These are phyloP conservation scores for Tetrao urogallus DNA, from an alignment of 2,113 vertebrate genomes.

Conservation along the genomic window DNA sequence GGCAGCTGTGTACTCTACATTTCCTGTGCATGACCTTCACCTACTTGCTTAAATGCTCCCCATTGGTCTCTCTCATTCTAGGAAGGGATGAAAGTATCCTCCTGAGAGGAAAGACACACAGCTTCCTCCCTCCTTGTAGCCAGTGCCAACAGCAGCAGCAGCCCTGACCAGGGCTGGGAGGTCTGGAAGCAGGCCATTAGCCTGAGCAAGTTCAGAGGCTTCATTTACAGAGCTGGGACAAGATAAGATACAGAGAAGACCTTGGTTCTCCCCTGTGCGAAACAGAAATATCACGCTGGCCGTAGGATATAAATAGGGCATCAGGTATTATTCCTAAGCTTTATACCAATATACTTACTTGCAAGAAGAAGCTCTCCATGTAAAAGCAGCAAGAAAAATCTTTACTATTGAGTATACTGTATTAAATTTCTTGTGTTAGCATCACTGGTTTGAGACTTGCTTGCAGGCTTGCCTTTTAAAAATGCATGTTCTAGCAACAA, in stretches of 20 bases:
- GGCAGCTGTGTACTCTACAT: accelerated
- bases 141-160: neutral
- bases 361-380: neutral
- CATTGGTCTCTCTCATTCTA: neutral
- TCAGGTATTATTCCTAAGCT: neutral
- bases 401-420: neutral
- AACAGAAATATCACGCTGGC: neutral
- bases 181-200: neutral
- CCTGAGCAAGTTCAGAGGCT: neutral
- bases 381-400: neutral
- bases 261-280: neutral
- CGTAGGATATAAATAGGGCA: neutral
- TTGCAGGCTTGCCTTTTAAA: neutral
- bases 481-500: neutral
- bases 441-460: neutral
- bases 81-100: neutral
- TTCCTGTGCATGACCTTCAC: neutral
- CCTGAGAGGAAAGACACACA: neutral
- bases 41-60: neutral
- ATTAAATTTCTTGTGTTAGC: neutral
- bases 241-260: neutral
- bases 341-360: neutral
- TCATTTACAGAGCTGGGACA: neutral
- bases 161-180: neutral
- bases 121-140: neutral